Conservation (phyloP, 2,888 invertebrate species). For the Limulus polyphemus region DNA sequence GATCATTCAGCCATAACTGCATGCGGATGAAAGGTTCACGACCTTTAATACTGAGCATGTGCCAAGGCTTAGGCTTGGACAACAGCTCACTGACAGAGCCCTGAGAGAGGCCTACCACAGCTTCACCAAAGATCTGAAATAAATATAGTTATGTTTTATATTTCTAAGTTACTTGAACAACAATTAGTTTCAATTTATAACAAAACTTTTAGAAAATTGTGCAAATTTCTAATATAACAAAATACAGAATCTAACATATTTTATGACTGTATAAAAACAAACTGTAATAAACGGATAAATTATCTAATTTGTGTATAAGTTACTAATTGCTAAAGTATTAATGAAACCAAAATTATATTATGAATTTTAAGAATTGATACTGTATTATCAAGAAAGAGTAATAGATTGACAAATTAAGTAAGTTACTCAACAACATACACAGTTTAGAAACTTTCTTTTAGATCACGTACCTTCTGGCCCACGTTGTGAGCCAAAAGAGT, state of each 20-base stretch:
- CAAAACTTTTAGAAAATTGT: too few species aligned
- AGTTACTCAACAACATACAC: background rate
- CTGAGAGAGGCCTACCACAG: conserved; percentile 88
- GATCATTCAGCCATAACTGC: conserved; percentile 93
- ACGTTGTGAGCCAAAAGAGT: conserved; percentile 91
- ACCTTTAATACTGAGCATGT: conserved; percentile 95
- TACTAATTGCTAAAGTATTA: too few species aligned
- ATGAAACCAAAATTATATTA: conserved; percentile 29
- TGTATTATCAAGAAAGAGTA: conserved; percentile 1
- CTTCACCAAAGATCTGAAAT: conserved; percentile 79
- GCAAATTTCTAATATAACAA: too few species aligned
- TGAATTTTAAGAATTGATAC: background rate
- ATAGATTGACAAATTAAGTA: background rate
- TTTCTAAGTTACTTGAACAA: too few species aligned
- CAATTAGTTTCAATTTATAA: too few species aligned
- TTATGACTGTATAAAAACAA: too few species aligned
- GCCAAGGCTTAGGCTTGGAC: conserved; percentile 98
- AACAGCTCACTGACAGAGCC: conserved; percentile 93
- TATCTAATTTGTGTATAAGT: too few species aligned
- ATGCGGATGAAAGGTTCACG: conserved; percentile 90
- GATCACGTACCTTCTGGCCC: conserved; percentile 64
- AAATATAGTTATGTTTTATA: too few species aligned
- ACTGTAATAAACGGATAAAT: too few species aligned
- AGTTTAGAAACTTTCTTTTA: background rate
- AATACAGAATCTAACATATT: too few species aligned